Evolutionary conservation across 2,797 vertebrate genomes (phyloP).

Genomic region (Ctenochaetus hawaiiensis): DNA sequence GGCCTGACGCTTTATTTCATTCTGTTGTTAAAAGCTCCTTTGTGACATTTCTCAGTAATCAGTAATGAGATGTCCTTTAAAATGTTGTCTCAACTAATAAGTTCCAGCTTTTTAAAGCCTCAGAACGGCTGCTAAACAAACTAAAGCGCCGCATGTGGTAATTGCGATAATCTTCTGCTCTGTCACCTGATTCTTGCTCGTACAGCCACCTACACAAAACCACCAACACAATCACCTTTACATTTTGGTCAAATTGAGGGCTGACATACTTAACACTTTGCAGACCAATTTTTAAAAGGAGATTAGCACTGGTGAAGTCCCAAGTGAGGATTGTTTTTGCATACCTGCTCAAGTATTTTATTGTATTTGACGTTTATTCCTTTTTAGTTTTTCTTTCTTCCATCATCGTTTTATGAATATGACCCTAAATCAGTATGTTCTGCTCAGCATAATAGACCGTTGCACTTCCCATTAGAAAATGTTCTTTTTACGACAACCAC

Average conservation of each 20-base stretch:
- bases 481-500: neutral
- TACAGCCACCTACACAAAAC: constrained; percentile 52
- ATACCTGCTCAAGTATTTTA: constrained; percentile 39
- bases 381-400: constrained; percentile 4
- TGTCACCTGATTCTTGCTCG: constrained; percentile 41
- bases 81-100: constrained; percentile 60
- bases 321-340: constrained; percentile 7
- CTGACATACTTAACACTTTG: constrained; percentile 49
- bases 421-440: neutral
- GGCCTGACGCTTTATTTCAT: constrained; percentile 59
- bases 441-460: constrained; percentile 1
- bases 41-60: constrained; percentile 65
- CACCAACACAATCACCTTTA: constrained; percentile 37
- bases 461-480: constrained; percentile 17
- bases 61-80: constrained; percentile 64
- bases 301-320: constrained; percentile 33
- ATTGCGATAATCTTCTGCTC: constrained; percentile 41
- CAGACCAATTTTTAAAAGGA: constrained; percentile 25
- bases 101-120: constrained; percentile 53
- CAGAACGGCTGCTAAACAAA: constrained; percentile 33
- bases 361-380: constrained; percentile 30
- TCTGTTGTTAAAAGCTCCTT: constrained; percentile 59
- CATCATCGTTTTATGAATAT: neutral
- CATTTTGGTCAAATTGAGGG: constrained; percentile 47
- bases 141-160: constrained; percentile 27